phyloP scores from a whole-genome alignment of 2,113 vertebrate genomes.

The Cebus imitator region DNA sequence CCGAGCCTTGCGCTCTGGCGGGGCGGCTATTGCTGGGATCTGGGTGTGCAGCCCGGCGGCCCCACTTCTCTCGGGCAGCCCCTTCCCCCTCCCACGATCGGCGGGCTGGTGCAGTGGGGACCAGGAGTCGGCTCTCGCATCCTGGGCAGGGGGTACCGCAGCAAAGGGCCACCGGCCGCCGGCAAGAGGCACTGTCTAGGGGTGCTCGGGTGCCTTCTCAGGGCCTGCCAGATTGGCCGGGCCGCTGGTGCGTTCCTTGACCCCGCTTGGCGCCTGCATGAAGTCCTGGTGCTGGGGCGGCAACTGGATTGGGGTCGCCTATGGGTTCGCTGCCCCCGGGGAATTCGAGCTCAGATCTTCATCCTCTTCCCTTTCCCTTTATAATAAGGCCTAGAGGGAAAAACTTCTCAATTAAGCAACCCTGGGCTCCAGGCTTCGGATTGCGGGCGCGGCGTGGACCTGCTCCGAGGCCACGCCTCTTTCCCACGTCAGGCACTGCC shows the following conservation, averaged over 20 bases:
- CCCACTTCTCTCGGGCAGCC: too few species aligned
- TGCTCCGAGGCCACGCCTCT: background rate
- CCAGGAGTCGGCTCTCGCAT: too few species aligned
- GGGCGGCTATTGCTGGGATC: too few species aligned
- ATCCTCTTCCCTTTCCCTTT: background rate
- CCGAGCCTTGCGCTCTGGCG: too few species aligned
- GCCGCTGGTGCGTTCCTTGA: background rate
- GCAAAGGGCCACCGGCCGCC: background rate
- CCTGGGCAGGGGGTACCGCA: background rate
- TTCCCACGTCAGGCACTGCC: background rate
- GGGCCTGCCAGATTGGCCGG: background rate
- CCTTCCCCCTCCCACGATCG: too few species aligned
- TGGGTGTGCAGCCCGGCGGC: too few species aligned
- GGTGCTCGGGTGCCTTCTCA: background rate
- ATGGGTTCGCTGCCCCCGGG: background rate
- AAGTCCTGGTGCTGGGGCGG: conserved; percentile 10
- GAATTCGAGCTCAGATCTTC: background rate
- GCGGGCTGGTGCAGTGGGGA: too few species aligned
- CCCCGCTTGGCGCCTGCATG: background rate
- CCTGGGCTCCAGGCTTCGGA: background rate
- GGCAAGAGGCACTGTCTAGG: background rate
- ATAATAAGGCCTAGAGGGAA: too few species aligned
- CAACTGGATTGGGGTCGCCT: conserved; percentile 65
- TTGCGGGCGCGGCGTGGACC: background rate
- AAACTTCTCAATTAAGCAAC: too few species aligned